phyloP scores from a whole-genome alignment of 1,140 invertebrate species.

The Panonychus citri region DNA sequence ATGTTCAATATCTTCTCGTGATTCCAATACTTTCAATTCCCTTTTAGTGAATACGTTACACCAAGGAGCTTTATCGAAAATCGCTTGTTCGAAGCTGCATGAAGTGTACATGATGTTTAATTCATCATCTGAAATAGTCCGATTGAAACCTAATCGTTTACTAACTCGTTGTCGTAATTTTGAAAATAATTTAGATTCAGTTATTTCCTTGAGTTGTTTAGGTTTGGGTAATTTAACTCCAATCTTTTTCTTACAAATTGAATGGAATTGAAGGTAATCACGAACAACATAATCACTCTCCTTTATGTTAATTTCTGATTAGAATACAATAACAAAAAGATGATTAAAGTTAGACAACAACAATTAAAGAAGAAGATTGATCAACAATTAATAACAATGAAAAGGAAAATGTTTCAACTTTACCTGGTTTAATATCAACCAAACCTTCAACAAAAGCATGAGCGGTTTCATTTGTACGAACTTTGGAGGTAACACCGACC shows the following conservation, averaged over 20 bases:
- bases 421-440: background rate
- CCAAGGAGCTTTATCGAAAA: conserved; percentile 12
- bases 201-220: background rate
- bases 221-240: background rate
- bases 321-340: background rate
- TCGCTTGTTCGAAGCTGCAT: conserved; percentile 13
- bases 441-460: conserved; percentile 12
- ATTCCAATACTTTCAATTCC: conserved; percentile 15
- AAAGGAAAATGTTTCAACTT: background rate
- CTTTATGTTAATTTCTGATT: background rate
- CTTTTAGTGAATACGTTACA: conserved; percentile 12
- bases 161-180: background rate
- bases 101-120: conserved; percentile 9
- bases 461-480: conserved; percentile 12
- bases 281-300: background rate
- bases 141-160: background rate
- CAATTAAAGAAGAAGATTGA: too few relatives aligned
- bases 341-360: too few relatives aligned
- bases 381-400: too few relatives aligned
- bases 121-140: background rate
- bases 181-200: background rate
- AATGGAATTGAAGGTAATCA: background rate
- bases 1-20: conserved; percentile 13
- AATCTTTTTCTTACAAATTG: too few relatives aligned
- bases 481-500: conserved; percentile 12